Conservation (phyloP, 2,888 invertebrate species). For the Cryptocephalus primarius region DNA sequence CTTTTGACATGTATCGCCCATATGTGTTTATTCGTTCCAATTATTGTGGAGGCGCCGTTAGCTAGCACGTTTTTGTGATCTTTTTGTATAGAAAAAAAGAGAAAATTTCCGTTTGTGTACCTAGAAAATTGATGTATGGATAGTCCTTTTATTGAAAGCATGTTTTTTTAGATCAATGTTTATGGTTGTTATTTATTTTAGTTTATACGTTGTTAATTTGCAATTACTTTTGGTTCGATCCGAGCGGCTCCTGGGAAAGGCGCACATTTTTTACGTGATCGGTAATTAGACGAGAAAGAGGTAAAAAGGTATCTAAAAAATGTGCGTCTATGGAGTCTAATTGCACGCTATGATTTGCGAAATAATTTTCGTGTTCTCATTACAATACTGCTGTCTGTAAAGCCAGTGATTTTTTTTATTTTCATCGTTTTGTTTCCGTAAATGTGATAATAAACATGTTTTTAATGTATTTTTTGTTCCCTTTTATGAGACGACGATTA, state of each 20-base stretch:
- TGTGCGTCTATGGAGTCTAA: slow-evolving; percentile 4
- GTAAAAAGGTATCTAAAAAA: slow-evolving; percentile 15
- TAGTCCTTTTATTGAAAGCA: slow-evolving; percentile 27
- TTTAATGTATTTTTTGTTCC: slow-evolving; percentile 30
- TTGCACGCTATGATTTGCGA: slow-evolving; percentile 3
- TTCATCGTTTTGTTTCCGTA: slow-evolving; percentile 26
- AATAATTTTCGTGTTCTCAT: slow-evolving; percentile 13
- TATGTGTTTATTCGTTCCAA: too few species aligned
- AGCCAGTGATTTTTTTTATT: slow-evolving; percentile 23
- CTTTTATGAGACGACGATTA: slow-evolving; percentile 21
- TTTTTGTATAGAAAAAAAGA: too few species aligned
- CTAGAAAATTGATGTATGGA: neutral
- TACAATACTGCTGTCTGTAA: slow-evolving; percentile 3
- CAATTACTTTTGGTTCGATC: slow-evolving; percentile 23
- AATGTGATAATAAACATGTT: slow-evolving; percentile 38
- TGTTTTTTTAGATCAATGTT: slow-evolving; percentile 31
- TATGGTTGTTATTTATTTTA: slow-evolving; percentile 32
- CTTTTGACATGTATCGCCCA: too few species aligned
- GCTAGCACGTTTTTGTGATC: too few species aligned
- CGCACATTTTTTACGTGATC: slow-evolving; percentile 14
- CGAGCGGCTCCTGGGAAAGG: neutral
- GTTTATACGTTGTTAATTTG: slow-evolving; percentile 26
- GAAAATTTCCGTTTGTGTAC: too few species aligned
- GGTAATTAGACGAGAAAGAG: slow-evolving; percentile 7
- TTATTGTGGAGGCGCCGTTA: too few species aligned